Percentiles rank a stretch among this genome's conserved stretches.
These are phyloP conservation scores for Gandaritis pyraliata DNA, from an alignment of 2,888 invertebrate genomes.

Conservation along the genomic window DNA sequence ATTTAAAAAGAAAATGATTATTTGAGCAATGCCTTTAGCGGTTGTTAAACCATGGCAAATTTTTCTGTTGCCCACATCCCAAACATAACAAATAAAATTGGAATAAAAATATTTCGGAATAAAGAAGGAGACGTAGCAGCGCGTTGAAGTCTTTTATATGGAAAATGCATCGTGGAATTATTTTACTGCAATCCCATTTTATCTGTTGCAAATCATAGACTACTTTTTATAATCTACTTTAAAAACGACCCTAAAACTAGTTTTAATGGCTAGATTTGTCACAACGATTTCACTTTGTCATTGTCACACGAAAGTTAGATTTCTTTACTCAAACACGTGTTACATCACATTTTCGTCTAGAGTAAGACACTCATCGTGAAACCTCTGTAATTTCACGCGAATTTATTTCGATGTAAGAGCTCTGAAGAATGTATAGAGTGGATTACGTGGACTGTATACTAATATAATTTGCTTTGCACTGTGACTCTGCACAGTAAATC, in stretches of 20 bases:
- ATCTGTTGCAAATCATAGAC: no score
- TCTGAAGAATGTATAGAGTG: conserved; percentile 3
- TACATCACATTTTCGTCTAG: conserved; percentile 18
- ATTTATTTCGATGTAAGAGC: conserved; percentile 20
- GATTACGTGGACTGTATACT: neutral
- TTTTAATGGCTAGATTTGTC: neutral
- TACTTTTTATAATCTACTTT: no score
- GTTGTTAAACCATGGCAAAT: no score
- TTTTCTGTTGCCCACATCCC: no score
- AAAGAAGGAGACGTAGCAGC: conserved; percentile 1
- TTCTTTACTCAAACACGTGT: conserved; percentile 25
- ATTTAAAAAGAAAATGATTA: no score
- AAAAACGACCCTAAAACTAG: no score
- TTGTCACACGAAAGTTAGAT: conserved; percentile 29
- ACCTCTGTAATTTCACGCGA: conserved; percentile 22
- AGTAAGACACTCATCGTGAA: conserved; percentile 14
- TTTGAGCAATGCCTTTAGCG: no score
- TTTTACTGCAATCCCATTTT: no score
- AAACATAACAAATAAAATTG: no score
- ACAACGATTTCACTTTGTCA: conserved; percentile 25
- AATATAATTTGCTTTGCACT: neutral
- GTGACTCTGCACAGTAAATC: neutral
- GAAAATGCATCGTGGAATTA: neutral
- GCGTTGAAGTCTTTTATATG: conserved; percentile 29
- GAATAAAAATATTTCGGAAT: no score